phyloP scores from a whole-genome alignment of 2,888 invertebrate genomes.

The Philereme transversata region DNA sequence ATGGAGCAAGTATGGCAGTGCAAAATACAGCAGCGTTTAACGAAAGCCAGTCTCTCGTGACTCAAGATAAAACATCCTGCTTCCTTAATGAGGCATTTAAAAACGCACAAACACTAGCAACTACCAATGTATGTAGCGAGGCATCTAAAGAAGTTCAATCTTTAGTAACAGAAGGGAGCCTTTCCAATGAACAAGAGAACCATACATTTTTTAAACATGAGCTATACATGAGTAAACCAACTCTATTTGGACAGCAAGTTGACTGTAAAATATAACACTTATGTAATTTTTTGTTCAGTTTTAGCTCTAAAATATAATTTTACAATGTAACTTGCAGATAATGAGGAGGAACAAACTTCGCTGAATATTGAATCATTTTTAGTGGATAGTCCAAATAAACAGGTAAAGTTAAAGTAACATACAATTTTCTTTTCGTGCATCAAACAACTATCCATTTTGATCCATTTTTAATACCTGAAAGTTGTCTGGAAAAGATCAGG shows the following conservation, averaged over 20 bases:
- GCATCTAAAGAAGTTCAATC: conserved; percentile 3
- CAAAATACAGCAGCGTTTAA: not conserved
- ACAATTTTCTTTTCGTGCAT: too few species aligned
- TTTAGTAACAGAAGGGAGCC: not conserved
- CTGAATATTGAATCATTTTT: conserved; percentile 67
- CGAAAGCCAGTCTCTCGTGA: not conserved
- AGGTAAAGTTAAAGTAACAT: conserved; percentile 43
- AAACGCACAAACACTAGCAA: conserved; percentile 3
- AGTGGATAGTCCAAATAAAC: conserved; percentile 45
- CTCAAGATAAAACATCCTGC: not conserved
- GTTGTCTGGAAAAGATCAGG: too few species aligned
- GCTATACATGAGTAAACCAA: conserved; percentile 7
- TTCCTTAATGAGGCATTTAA: not conserved
- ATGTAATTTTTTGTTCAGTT: not conserved
- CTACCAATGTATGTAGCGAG: conserved; percentile 2
- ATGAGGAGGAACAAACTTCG: conserved; percentile 42
- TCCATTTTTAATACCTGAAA: too few species aligned
- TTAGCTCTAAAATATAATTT: not conserved
- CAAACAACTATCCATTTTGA: too few species aligned
- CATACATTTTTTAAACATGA: conserved; percentile 11
- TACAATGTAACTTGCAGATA: conserved; percentile 46
- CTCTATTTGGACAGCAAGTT: conserved; percentile 18
- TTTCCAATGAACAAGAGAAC: conserved; percentile 2
- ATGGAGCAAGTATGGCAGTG: not conserved
- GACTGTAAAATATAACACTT: conserved; percentile 12